phyloP scores from a whole-genome alignment of 1,140 invertebrate species.

The Drosophila triauraria region DNA sequence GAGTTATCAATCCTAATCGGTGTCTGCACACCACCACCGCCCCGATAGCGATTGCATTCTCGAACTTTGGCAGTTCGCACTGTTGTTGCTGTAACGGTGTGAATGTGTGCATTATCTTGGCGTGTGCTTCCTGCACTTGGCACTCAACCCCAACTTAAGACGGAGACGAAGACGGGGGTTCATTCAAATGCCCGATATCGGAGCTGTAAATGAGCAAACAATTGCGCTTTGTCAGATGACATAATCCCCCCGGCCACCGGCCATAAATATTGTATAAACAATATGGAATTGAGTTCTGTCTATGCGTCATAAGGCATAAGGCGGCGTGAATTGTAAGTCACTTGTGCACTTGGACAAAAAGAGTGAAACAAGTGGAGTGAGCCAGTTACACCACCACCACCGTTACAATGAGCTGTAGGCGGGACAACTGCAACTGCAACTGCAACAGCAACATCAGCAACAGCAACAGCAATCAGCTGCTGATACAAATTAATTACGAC shows the following conservation, averaged over 20 bases:
- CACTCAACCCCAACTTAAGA: slow-evolving; percentile 15
- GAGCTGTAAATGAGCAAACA: slow-evolving; percentile 56
- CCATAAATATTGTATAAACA: slow-evolving; percentile 68
- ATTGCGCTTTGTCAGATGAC: slow-evolving; percentile 70
- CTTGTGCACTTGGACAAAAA: not conserved
- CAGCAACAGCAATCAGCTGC: slow-evolving; percentile 29
- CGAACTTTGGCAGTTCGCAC: slow-evolving; percentile 17
- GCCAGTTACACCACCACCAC: slow-evolving; percentile 19
- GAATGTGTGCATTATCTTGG: slow-evolving; percentile 7
- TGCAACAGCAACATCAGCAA: not conserved
- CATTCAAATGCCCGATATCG: slow-evolving; percentile 49
- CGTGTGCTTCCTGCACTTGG: slow-evolving; percentile 33
- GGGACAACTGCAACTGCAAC: slow-evolving; percentile 26
- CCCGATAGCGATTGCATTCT: slow-evolving; percentile 10
- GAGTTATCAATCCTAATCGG: slow-evolving; percentile 29
- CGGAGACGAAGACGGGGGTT: slow-evolving; percentile 2
- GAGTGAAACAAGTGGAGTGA: not conserved
- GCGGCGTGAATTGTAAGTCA: slow-evolving; percentile 20
- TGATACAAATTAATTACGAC: slow-evolving; percentile 71
- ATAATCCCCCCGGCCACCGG: slow-evolving; percentile 60
- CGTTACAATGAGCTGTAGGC: slow-evolving; percentile 15
- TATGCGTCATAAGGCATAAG: slow-evolving; percentile 40
- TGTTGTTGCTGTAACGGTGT: not conserved
- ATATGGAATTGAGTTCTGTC: slow-evolving; percentile 48
- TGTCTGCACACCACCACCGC: slow-evolving; percentile 9